phyloP scores from a whole-genome alignment of 2,797 vertebrate species.

The Brotula barbata region DNA sequence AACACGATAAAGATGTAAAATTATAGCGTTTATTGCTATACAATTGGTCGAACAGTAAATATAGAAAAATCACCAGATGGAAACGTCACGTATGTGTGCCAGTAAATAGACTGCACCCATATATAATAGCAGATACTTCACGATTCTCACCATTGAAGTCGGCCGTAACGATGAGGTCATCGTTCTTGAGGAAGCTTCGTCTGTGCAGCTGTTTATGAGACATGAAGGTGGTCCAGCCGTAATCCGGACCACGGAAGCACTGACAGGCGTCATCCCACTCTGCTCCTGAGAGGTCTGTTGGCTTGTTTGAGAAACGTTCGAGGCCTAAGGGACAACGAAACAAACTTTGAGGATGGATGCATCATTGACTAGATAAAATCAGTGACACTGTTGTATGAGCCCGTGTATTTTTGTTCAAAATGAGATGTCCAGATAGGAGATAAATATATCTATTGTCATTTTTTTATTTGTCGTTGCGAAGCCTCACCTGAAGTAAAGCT shows the following conservation, averaged over 20 bases:
- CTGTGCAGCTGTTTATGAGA: slow-evolving; percentile 79
- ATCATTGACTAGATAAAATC: too few species aligned
- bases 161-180: slow-evolving; percentile 85
- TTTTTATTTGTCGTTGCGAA: too few species aligned
- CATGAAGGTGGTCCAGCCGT: slow-evolving; percentile 82
- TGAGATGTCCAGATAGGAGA: not conserved
- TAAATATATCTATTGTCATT: too few species aligned
- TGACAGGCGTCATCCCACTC: slow-evolving; percentile 67
- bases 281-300: slow-evolving; percentile 68
- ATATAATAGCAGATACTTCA: not conserved
- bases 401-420: not conserved
- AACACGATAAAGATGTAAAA: too few species aligned
- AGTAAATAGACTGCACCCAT: too few species aligned
- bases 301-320: slow-evolving; percentile 78
- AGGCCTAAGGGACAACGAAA: slow-evolving; percentile 57
- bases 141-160: slow-evolving; percentile 84
- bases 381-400: too few species aligned
- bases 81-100: too few species aligned
- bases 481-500: slow-evolving; percentile 83
- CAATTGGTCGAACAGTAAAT: too few species aligned
- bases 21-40: too few species aligned
- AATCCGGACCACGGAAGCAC: slow-evolving; percentile 62
- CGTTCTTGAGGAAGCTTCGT: slow-evolving; percentile 86
- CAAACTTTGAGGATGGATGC: too few species aligned
- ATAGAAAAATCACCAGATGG: too few species aligned